Conservation (phyloP, 2,888 invertebrate genomes). For the Ypsolopha sequella region DNA sequence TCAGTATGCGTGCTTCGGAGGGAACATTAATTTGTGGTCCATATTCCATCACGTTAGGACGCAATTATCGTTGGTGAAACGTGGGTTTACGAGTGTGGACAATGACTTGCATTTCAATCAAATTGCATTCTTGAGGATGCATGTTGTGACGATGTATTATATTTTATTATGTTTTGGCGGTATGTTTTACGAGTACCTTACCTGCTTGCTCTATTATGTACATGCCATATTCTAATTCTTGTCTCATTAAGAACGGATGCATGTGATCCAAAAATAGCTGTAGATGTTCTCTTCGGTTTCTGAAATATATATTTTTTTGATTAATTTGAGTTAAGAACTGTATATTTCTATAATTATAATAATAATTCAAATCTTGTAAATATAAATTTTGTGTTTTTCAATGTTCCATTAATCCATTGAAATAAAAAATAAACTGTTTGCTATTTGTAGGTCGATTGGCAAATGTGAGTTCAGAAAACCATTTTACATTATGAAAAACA, state of each 20-base stretch:
- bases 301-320: conserved; percentile 12
- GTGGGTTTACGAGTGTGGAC: no score
- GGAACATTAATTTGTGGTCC: not conserved
- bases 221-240: conserved; percentile 85
- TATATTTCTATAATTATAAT: not conserved
- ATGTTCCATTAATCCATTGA: no score
- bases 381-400: no score
- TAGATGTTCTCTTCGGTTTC: conserved; percentile 80
- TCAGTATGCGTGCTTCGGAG: not conserved
- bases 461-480: no score
- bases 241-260: conserved; percentile 84
- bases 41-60: not conserved
- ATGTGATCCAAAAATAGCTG: conserved; percentile 84
- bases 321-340: no score
- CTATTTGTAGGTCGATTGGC: no score
- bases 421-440: no score
- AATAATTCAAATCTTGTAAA: no score
- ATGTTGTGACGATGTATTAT: not conserved
- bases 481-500: no score
- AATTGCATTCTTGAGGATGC: not conserved
- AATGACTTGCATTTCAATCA: no score
- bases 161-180: not conserved
- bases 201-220: not conserved
- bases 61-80: no score
- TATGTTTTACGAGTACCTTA: not conserved